These are phyloP conservation scores for Maniola jurtina DNA, from an alignment of 1,140 invertebrate genomes.

Conservation along the genomic window DNA sequence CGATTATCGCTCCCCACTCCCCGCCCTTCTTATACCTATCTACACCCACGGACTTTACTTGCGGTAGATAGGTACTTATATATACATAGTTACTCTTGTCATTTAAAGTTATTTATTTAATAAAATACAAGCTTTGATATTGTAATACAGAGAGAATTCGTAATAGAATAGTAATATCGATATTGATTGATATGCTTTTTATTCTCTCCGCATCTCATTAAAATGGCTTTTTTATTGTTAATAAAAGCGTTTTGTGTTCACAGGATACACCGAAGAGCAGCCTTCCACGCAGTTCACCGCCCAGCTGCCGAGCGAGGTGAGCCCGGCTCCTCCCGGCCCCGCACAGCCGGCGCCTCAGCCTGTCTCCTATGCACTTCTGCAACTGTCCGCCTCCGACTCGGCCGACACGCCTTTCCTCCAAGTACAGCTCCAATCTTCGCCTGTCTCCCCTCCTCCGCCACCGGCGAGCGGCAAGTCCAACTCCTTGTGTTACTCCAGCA, in stretches of 20 bases:
- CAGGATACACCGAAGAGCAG: constrained; percentile 82
- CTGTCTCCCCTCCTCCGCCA: constrained; percentile 73
- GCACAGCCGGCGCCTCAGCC: constrained; percentile 69
- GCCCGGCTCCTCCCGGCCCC: constrained; percentile 68
- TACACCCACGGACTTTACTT: background rate
- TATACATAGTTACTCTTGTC: too few relatives aligned
- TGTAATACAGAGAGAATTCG: too few relatives aligned
- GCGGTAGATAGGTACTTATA: background rate
- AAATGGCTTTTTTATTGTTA: background rate
- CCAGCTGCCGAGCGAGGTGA: constrained; percentile 80
- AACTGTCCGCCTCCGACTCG: constrained; percentile 79
- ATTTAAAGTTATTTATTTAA: too few relatives aligned
- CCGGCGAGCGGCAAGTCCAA: constrained; percentile 83
- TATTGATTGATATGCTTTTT: too few relatives aligned
- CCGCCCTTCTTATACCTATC: constrained; percentile 10
- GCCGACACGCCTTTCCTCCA: constrained; percentile 72
- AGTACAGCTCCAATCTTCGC: constrained; percentile 67
- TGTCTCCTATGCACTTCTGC: constrained; percentile 84
- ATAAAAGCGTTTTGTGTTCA: constrained; percentile 18
- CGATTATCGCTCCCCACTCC: background rate
- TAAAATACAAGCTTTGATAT: too few relatives aligned
- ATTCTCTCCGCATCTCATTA: background rate
- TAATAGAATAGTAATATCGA: too few relatives aligned
- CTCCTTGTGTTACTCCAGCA: constrained; percentile 90
- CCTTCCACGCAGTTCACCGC: constrained; percentile 82